Evolutionary conservation across 2,888 invertebrate species (phyloP).

Genomic region (Megamerina dolium): DNA sequence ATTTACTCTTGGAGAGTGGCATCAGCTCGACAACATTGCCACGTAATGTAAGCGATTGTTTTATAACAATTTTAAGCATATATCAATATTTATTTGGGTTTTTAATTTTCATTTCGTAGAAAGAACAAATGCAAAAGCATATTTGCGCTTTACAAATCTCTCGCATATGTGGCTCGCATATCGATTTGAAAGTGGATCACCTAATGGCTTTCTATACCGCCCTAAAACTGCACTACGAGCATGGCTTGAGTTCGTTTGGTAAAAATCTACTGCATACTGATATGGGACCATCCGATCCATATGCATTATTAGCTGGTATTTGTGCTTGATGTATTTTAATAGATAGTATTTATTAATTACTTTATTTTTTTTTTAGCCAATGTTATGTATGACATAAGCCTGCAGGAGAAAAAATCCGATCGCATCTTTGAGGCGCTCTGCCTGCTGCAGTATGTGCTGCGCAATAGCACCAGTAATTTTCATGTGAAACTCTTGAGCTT

Average conservation of each 20-base stretch:
- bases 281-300: slow-evolving; percentile 71
- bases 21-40: slow-evolving; percentile 61
- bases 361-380: slow-evolving; percentile 31
- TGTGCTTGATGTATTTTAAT: neutral
- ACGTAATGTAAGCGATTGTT: slow-evolving; percentile 52
- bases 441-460: slow-evolving; percentile 66
- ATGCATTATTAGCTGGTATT: slow-evolving; percentile 68
- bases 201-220: slow-evolving; percentile 57
- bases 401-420: slow-evolving; percentile 52
- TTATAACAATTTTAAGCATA: neutral
- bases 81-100: neutral
- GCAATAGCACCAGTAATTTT: slow-evolving; percentile 79
- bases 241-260: slow-evolving; percentile 54
- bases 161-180: slow-evolving; percentile 64
- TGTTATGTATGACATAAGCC: slow-evolving; percentile 52
- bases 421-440: slow-evolving; percentile 61
- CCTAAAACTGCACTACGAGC: slow-evolving; percentile 61
- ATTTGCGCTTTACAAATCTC: slow-evolving; percentile 71
- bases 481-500: slow-evolving; percentile 80
- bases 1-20: slow-evolving; percentile 59
- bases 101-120: slow-evolving; percentile 45
- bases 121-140: slow-evolving; percentile 74
- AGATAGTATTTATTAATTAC: neutral
- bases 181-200: slow-evolving; percentile 53
- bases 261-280: slow-evolving; percentile 61